These are phyloP conservation scores for Trematocara zebra DNA, from an alignment of 2,113 vertebrate genomes.

Conservation along the genomic window DNA sequence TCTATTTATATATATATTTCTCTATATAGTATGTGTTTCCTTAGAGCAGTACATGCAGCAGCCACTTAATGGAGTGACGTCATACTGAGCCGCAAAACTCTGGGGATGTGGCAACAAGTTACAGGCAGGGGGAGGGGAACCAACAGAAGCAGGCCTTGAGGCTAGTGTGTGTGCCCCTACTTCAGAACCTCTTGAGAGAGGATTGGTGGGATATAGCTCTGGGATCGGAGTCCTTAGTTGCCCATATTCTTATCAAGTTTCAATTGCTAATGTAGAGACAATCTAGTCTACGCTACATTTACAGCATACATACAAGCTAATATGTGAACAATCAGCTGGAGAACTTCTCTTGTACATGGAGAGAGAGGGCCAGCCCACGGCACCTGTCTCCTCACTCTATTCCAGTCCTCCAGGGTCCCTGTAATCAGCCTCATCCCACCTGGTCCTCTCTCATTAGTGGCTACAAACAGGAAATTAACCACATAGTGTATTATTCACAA, in stretches of 20 bases:
- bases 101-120: conserved; percentile 63
- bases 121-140: conserved; percentile 63
- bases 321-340: conserved; percentile 45
- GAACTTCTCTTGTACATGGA: conserved; percentile 7
- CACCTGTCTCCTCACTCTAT: conserved; percentile 2
- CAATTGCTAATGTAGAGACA: conserved; percentile 31
- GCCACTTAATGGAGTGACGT: conserved; percentile 75
- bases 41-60: conserved; percentile 80
- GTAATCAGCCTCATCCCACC: conserved; percentile 42
- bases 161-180: conserved; percentile 22
- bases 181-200: conserved; percentile 44
- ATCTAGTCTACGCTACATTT: conserved; percentile 48
- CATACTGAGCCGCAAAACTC: conserved; percentile 68
- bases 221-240: conserved; percentile 18
- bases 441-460: conserved; percentile 48
- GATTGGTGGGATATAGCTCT: conserved; percentile 49
- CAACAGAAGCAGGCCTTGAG: conserved; percentile 56
- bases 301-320: conserved; percentile 54
- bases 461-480: conserved; percentile 56
- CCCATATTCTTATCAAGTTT: conserved; percentile 20
- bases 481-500: conserved; percentile 49
- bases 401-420: background rate
- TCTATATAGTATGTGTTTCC: conserved; percentile 78
- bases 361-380: conserved; percentile 31
- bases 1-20: conserved; percentile 78